These are phyloP conservation scores for Macaria liturata DNA, from an alignment of 2,888 invertebrate species.

Conservation along the genomic window DNA sequence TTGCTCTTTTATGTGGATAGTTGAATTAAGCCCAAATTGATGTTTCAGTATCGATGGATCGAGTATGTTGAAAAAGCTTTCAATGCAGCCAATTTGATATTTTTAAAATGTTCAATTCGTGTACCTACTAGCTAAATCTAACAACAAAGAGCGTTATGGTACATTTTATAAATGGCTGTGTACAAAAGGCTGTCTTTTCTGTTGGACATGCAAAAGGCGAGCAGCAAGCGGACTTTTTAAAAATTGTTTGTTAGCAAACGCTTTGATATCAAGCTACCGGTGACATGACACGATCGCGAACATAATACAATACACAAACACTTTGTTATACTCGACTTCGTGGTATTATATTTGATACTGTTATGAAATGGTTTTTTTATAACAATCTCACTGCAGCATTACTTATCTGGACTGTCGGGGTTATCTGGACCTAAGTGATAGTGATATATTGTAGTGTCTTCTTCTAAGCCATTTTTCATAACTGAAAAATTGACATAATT, in stretches of 20 bases:
- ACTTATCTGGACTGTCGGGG: too few relatives aligned
- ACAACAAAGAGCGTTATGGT: constrained; percentile 16
- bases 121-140: background rate
- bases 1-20: constrained; percentile 16
- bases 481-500: too few relatives aligned
- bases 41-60: background rate
- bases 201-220: constrained; percentile 54
- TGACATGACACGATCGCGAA: constrained; percentile 55
- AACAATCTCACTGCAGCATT: too few relatives aligned
- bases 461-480: too few relatives aligned
- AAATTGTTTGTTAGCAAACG: constrained; percentile 50
- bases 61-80: too few relatives aligned
- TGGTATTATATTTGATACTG: background rate
- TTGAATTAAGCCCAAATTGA: background rate
- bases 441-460: too few relatives aligned
- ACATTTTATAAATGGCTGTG: constrained; percentile 22
- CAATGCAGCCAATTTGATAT: constrained; percentile 1
- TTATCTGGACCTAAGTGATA: too few relatives aligned
- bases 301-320: constrained; percentile 44
- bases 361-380: background rate
- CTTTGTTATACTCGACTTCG: constrained; percentile 29
- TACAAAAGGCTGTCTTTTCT: constrained; percentile 45
- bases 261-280: constrained; percentile 63
- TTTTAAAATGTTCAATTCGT: background rate
- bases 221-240: constrained; percentile 45